A percentile compares a stretch with the other conserved stretches of the same genome.
These are phyloP conservation scores for Heterotis niloticus DNA, from an alignment of 2,113 vertebrate species.

Conservation along the genomic window DNA sequence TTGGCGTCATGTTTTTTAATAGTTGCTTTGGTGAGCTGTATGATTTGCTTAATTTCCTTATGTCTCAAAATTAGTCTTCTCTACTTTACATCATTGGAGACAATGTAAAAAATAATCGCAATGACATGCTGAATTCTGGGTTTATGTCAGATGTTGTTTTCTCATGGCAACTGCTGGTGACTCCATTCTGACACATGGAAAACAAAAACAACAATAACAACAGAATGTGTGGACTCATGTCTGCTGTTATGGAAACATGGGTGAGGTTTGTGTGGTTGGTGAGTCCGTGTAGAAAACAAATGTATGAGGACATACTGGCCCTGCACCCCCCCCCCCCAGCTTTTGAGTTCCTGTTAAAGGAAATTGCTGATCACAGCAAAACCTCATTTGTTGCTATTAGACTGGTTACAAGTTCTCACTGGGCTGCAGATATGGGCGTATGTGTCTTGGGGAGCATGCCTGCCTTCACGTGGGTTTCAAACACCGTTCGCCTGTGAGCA, in stretches of 20 bases:
- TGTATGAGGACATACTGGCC: constrained; percentile 72
- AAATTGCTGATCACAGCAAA: constrained; percentile 92
- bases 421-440: neutral
- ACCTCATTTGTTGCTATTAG: constrained; percentile 68
- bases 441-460: too few relatives aligned
- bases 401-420: neutral
- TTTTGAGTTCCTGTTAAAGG: constrained; percentile 83
- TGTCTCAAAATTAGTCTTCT: too few relatives aligned
- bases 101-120: neutral
- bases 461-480: too few relatives aligned
- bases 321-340: constrained; percentile 88
- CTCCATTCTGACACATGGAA: constrained; percentile 63
- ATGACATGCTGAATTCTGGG: neutral
- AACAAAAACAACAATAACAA: constrained; percentile 67
- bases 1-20: too few relatives aligned
- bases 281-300: constrained; percentile 80
- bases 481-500: too few relatives aligned
- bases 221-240: constrained; percentile 79
- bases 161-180: constrained; percentile 17
- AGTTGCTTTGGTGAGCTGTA: too few relatives aligned
- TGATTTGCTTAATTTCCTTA: too few relatives aligned
- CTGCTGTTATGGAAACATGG: constrained; percentile 85
- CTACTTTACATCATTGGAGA: too few relatives aligned
- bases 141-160: neutral
- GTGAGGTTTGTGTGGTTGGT: constrained; percentile 78